Evolutionary conservation across 2,888 invertebrate genomes (phyloP).

Genomic region (Drosophila phalerata): DNA sequence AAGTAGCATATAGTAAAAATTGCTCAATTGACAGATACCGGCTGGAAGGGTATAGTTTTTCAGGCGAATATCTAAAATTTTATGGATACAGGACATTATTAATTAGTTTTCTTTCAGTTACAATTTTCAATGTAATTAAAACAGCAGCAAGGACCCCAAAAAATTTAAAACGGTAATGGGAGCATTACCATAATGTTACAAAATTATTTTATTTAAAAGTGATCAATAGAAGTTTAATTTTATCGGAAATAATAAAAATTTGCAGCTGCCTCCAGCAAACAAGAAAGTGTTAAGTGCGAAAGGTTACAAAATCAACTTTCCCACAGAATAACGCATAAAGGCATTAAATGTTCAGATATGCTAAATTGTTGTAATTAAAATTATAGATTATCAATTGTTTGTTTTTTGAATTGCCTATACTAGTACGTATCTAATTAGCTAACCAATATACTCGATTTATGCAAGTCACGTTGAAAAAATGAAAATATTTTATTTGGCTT

Average conservation of each 20-base stretch:
- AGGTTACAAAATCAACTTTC: background rate
- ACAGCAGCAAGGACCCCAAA: background rate
- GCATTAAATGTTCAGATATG: conserved; percentile 21
- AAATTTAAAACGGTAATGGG: no score
- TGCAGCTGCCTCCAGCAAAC: background rate
- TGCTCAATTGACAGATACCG: no score
- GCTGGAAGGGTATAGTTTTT: background rate
- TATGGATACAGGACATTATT: no score
- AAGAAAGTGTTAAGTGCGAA: background rate
- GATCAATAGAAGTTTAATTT: no score
- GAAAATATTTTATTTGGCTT: background rate
- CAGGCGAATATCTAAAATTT: background rate
- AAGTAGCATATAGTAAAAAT: no score
- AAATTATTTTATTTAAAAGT: background rate
- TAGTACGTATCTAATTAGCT: conserved; percentile 41
- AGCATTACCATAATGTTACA: no score
- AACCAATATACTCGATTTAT: conserved; percentile 27
- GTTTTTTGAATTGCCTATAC: conserved; percentile 21
- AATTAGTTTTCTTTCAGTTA: no score
- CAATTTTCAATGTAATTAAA: background rate
- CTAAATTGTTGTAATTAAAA: conserved; percentile 25
- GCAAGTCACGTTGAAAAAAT: background rate
- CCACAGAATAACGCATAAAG: conserved; percentile 66
- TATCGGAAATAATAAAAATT: background rate
- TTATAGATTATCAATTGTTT: conserved; percentile 41